Percentiles rank a stretch among this genome's conserved stretches.
These are phyloP conservation scores for Gambusia yucatana DNA, from an alignment of 2,797 vertebrate genomes.

Conservation along the genomic window DNA sequence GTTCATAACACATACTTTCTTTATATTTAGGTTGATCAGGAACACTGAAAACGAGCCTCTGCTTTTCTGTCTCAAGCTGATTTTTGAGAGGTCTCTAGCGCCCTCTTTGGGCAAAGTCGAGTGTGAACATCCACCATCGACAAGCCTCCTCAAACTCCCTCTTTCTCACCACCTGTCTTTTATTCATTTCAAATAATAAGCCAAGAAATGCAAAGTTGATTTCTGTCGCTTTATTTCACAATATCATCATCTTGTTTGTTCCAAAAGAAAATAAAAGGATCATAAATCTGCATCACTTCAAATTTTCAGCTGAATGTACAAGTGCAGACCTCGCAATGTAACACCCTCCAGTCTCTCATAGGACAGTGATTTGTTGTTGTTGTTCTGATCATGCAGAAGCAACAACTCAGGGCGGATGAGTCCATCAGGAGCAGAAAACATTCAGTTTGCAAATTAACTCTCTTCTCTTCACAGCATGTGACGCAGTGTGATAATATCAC, in stretches of 20 bases:
- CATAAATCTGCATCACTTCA: background rate
- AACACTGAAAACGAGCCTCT: background rate
- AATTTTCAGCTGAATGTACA: background rate
- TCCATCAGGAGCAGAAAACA: background rate
- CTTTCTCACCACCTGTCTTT: background rate
- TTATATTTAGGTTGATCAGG: background rate
- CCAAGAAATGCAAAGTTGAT: too few species aligned
- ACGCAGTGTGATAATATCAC: constrained; percentile 36
- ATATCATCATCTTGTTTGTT: constrained; percentile 49
- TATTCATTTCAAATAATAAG: background rate
- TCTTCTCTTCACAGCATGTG: constrained; percentile 55
- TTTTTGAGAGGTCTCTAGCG: constrained; percentile 35
- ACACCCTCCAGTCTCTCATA: background rate
- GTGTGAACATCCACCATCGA: background rate
- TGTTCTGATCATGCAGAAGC: background rate
- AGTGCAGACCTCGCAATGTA: background rate
- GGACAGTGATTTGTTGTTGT: background rate
- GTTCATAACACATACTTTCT: background rate
- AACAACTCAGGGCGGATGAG: background rate
- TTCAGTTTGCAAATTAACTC: background rate
- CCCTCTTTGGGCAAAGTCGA: constrained; percentile 66
- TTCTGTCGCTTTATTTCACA: constrained; percentile 2
- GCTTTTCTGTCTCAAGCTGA: background rate
- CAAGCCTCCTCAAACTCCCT: background rate
- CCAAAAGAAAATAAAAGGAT: constrained; percentile 68